A percentile compares a stretch with the other conserved stretches of the same genome.
Evolutionary conservation across 2,113 vertebrate species (phyloP).

Genomic region (Ictalurus punctatus): DNA sequence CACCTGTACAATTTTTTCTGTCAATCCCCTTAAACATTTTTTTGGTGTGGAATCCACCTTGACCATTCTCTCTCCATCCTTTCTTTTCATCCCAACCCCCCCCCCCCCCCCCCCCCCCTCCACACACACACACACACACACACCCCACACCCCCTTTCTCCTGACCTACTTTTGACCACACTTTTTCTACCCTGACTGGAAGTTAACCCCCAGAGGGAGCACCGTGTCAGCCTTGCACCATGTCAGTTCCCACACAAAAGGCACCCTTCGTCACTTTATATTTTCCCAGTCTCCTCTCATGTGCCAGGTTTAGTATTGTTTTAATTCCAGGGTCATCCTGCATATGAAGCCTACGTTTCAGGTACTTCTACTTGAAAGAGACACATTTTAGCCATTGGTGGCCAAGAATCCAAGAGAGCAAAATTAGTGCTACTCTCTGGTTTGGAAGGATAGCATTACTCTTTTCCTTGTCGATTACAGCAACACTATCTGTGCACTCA

Average conservation of each 20-base stretch:
- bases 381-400: neutral
- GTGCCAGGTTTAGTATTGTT: slow-evolving; percentile 63
- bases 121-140: no score
- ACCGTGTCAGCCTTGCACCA: slow-evolving; percentile 71
- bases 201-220: slow-evolving; percentile 78
- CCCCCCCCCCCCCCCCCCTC: slow-evolving; percentile 1
- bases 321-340: slow-evolving; percentile 65
- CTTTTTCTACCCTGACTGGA: slow-evolving; percentile 76
- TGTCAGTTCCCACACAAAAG: slow-evolving; percentile 75
- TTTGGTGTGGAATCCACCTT: neutral
- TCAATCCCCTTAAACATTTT: neutral
- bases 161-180: slow-evolving; percentile 82
- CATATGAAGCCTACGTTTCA: slow-evolving; percentile 52
- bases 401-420: neutral
- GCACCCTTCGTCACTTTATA: slow-evolving; percentile 77
- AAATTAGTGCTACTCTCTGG: neutral
- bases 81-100: neutral
- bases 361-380: neutral
- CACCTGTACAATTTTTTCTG: slow-evolving; percentile 10
- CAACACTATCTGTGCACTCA: neutral
- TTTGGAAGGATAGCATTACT: neutral
- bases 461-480: neutral
- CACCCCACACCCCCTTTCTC: slow-evolving; percentile 58
- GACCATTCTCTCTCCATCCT: slow-evolving; percentile 23
- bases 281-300: slow-evolving; percentile 66